phyloP scores from a whole-genome alignment of 1,140 invertebrate species.

The Heliothis subflexa region DNA sequence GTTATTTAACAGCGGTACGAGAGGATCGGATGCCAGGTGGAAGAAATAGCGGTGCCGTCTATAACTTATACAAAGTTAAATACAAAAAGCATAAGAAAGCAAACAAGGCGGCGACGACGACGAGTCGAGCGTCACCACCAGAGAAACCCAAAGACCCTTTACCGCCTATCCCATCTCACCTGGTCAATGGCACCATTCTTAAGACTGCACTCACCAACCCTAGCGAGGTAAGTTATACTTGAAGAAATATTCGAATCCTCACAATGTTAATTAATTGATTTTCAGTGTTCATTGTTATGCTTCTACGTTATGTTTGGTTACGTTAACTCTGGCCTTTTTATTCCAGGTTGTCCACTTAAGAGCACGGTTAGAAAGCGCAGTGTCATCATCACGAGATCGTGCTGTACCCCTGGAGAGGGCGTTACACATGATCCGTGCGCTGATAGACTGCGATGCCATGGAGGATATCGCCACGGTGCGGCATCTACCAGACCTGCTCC shows the following conservation, averaged over 20 bases:
- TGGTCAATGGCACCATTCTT: conserved; percentile 96
- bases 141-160: conserved; percentile 85
- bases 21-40: conserved; percentile 99
- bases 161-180: conserved; percentile 89
- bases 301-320: background rate
- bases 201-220: conserved; percentile 97
- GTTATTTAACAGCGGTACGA: conserved; percentile 92
- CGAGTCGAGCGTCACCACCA: conserved; percentile 81
- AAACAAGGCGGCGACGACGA: conserved; percentile 83
- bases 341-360: conserved; percentile 92
- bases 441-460: conserved; percentile 98
- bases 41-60: conserved; percentile 98
- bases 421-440: conserved; percentile 94
- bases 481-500: conserved; percentile 95
- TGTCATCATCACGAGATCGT: conserved; percentile 94
- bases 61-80: conserved; percentile 99
- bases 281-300: background rate
- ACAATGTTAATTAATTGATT: background rate
- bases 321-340: conserved; percentile 40
- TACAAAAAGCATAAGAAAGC: conserved; percentile 98
- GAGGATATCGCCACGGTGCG: conserved; percentile 96
- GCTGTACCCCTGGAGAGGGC: conserved; percentile 93
- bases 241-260: background rate
- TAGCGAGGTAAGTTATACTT: conserved; percentile 89
- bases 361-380: conserved; percentile 94